phyloP scores from a whole-genome alignment of 2,888 invertebrate species.

The Urechis unicinctus region DNA sequence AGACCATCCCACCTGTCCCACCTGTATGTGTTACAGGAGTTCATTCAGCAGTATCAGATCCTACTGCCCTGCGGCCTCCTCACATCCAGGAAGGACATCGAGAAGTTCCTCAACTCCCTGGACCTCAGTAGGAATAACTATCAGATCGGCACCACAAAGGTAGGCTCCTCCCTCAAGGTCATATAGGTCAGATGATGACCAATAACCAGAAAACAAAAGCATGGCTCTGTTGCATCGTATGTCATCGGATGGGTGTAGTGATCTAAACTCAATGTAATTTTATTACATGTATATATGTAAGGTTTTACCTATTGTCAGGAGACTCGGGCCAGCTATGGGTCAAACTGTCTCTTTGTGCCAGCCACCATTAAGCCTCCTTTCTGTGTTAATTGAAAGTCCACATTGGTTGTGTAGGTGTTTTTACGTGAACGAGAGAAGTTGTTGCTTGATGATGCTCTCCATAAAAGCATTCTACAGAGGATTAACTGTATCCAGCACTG shows the following conservation, averaged over 20 bases:
- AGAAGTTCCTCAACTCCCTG: constrained; percentile 73
- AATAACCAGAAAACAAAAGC: no score
- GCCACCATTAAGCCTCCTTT: neutral
- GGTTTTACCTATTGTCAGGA: no score
- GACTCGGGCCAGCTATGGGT: no score
- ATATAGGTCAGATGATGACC: no score
- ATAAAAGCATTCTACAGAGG: constrained; percentile 87
- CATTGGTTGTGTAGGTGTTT: constrained; percentile 58
- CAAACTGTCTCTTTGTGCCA: no score
- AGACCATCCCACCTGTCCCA: no score
- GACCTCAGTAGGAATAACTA: constrained; percentile 84
- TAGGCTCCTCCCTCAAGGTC: no score
- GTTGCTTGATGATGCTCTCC: constrained; percentile 82
- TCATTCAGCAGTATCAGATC: constrained; percentile 86
- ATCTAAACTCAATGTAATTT: no score
- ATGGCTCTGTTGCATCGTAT: no score
- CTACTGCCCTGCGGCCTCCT: constrained; percentile 75
- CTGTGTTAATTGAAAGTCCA: neutral
- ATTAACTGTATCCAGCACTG: constrained; percentile 87
- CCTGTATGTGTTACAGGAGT: constrained; percentile 62
- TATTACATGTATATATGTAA: no score
- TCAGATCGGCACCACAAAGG: constrained; percentile 81
- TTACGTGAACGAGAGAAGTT: constrained; percentile 90
- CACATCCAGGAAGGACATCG: constrained; percentile 79
- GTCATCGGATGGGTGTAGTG: no score